A percentile compares a stretch with the other conserved stretches of the same genome.
phyloP scores from a whole-genome alignment of 2,113 vertebrate species.

The Plestiodon gilberti region DNA sequence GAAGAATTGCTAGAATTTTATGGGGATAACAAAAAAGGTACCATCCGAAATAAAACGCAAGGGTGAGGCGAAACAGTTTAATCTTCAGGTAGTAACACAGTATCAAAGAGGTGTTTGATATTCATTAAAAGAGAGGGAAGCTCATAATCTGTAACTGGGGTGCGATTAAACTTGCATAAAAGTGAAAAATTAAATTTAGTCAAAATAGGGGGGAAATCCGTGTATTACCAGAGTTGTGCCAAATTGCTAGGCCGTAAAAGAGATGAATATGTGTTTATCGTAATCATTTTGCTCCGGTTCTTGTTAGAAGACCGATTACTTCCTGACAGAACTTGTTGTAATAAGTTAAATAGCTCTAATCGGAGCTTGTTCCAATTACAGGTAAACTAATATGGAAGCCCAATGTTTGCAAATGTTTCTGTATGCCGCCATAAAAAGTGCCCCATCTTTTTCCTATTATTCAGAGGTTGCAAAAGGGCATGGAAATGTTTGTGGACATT shows the following conservation, averaged over 20 bases:
- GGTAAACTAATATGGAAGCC: neutral
- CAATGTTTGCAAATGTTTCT: neutral
- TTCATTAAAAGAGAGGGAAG: constrained; percentile 51
- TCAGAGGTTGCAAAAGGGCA: neutral
- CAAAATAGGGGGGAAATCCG: constrained; percentile 28
- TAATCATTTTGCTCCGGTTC: neutral
- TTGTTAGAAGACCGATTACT: neutral
- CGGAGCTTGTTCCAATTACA: neutral
- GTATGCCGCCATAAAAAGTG: neutral
- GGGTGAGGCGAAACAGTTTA: constrained; percentile 17
- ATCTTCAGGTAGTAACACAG: constrained; percentile 32
- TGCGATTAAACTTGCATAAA: constrained; percentile 59
- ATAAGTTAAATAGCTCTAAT: neutral
- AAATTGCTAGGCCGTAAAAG: constrained; percentile 29
- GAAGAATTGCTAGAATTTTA: constrained; percentile 40
- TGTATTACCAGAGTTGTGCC: constrained; percentile 36
- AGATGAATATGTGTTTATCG: neutral
- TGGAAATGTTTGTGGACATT: neutral
- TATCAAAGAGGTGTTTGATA: constrained; percentile 47
- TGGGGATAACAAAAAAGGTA: constrained; percentile 1
- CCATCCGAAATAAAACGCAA: constrained; percentile 6
- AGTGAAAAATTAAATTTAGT: constrained; percentile 47
- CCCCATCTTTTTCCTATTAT: neutral
- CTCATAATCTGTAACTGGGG: constrained; percentile 49
- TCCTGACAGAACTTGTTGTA: neutral